A percentile compares a stretch with the other conserved stretches of the same genome.
Evolutionary conservation across 2,888 invertebrate species (phyloP).

Genomic region (Lepidochitona cinerea): DNA sequence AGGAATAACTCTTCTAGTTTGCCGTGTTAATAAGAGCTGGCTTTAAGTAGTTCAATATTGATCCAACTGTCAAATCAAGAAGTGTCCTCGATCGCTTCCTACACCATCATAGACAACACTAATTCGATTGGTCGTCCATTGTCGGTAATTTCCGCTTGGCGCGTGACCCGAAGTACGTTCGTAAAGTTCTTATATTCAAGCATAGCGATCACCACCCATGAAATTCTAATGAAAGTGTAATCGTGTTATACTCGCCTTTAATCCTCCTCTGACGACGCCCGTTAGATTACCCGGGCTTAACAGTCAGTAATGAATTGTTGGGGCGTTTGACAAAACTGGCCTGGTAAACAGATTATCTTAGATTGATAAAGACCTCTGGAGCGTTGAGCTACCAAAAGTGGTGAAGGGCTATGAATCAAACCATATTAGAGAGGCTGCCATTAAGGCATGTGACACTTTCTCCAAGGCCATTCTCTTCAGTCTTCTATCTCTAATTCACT

Average conservation of each 20-base stretch:
- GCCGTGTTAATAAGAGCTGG: no score
- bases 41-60: no score
- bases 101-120: not conserved
- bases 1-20: no score
- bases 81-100: not conserved
- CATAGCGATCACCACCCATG: not conserved
- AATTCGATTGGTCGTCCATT: not conserved
- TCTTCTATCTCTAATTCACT: not conserved
- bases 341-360: not conserved
- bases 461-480: not conserved
- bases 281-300: slow-evolving; percentile 2
- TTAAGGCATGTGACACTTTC: not conserved
- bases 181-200: not conserved
- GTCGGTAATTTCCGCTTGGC: not conserved
- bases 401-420: not conserved
- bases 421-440: not conserved
- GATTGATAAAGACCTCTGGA: not conserved
- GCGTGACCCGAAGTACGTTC: not conserved
- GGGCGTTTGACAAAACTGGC: slow-evolving; percentile 2
- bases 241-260: not conserved
- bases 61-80: not conserved
- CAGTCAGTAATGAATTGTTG: slow-evolving; percentile 3
- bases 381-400: not conserved
- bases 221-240: not conserved
- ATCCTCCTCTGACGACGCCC: not conserved